phyloP scores from a whole-genome alignment of 1,140 invertebrate species.

The Lutraria rhynchaena region DNA sequence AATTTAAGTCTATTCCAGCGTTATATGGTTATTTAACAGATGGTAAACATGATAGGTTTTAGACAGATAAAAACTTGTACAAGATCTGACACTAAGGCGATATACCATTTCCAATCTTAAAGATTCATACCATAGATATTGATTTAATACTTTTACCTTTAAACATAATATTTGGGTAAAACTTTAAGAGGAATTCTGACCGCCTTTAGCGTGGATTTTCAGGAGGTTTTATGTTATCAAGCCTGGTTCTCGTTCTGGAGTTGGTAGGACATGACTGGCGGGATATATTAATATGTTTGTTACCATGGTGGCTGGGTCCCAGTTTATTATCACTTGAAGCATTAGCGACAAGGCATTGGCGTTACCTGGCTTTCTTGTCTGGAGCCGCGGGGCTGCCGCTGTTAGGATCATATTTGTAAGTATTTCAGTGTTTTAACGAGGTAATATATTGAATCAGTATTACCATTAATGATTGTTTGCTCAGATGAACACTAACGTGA shows the following conservation, averaged over 20 bases:
- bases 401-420: conserved; percentile 76
- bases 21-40: no score
- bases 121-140: neutral
- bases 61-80: no score
- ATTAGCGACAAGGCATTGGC: conserved; percentile 70
- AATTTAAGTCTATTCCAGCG: no score
- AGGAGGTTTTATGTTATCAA: conserved; percentile 74
- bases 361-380: conserved; percentile 71
- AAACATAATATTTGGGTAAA: neutral
- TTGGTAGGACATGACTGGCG: conserved; percentile 72
- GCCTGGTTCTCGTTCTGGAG: conserved; percentile 71
- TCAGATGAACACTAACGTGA: no score
- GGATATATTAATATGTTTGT: conserved; percentile 72
- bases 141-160: neutral
- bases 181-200: neutral
- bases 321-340: conserved; percentile 68
- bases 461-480: no score
- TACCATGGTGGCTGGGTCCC: conserved; percentile 72
- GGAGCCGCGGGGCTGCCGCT: conserved; percentile 69
- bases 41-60: no score
- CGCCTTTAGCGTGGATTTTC: no score
- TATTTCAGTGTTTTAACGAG: conserved; percentile 51
- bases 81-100: no score
- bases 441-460: no score
- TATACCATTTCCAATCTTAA: neutral